phyloP scores from a whole-genome alignment of 2,113 vertebrate genomes.

The Porphyrio hochstetteri region DNA sequence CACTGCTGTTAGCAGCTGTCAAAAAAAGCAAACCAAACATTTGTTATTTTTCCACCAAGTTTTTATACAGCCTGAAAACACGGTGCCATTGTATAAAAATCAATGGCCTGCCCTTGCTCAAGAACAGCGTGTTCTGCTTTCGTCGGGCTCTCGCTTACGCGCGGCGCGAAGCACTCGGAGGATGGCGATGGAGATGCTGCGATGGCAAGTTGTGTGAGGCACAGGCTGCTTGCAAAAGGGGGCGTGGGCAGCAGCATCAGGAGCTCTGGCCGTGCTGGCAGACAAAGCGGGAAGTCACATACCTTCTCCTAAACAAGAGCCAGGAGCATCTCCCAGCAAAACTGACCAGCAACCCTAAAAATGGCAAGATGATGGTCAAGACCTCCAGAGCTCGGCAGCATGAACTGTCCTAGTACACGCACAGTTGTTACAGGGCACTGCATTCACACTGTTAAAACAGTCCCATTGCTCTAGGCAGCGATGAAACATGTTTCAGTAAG shows the following conservation, averaged over 20 bases:
- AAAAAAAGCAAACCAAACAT: slow-evolving; percentile 44
- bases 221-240: neutral
- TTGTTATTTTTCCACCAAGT: neutral
- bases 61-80: slow-evolving; percentile 24
- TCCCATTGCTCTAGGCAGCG: neutral
- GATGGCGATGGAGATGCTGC: neutral
- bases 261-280: neutral
- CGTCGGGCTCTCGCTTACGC: neutral
- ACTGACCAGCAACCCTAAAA: neutral
- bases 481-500: neutral
- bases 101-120: neutral
- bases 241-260: neutral
- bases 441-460: neutral
- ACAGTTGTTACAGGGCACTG: neutral
- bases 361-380: neutral
- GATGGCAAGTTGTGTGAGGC: neutral
- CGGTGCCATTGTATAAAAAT: neutral
- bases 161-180: neutral
- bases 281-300: neutral
- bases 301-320: neutral
- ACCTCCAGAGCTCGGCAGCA: rapidly evolving
- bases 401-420: neutral
- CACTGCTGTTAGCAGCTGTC: slow-evolving; percentile 21
- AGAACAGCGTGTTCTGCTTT: slow-evolving; percentile 1
- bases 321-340: neutral